Percentiles rank a stretch among this genome's conserved stretches.
phyloP scores from a whole-genome alignment of 2,113 vertebrate species.

The Apteryx owenii region DNA sequence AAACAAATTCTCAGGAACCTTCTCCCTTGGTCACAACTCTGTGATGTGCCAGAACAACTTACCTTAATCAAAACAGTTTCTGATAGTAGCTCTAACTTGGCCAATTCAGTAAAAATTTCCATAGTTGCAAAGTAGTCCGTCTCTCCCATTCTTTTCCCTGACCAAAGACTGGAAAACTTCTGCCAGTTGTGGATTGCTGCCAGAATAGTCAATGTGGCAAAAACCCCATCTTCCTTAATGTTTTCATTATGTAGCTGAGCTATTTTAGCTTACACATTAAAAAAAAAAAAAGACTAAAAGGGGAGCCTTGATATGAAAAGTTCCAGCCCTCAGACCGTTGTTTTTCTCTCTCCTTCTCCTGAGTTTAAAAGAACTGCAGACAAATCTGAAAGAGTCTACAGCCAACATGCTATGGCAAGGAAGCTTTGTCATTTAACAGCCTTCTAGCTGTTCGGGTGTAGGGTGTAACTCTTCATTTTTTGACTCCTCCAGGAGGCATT shows the following conservation, averaged over 20 bases:
- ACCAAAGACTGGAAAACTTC: neutral
- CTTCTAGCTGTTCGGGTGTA: neutral
- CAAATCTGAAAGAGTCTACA: neutral
- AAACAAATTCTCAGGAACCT: neutral
- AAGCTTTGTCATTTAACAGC: neutral
- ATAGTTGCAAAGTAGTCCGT: neutral
- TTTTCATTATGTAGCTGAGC: fast-evolving
- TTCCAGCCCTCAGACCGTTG: neutral
- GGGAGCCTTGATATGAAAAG: neutral
- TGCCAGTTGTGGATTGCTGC: neutral
- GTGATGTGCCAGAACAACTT: neutral
- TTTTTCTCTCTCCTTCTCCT: fast-evolving
- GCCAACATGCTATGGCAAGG: neutral
- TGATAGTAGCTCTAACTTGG: neutral
- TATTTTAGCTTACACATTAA: neutral
- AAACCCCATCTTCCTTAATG: neutral
- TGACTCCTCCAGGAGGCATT: neutral
- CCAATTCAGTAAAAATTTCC: neutral
- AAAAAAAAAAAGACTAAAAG: neutral
- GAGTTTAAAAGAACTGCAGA: neutral
- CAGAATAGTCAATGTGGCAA: neutral
- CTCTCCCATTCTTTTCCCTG: neutral
- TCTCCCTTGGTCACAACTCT: neutral
- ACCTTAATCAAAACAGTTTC: neutral
- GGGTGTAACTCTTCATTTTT: neutral